Evolutionary conservation across 2,797 vertebrate genomes (phyloP).

Genomic region (Eleutherodactylus coqui): DNA sequence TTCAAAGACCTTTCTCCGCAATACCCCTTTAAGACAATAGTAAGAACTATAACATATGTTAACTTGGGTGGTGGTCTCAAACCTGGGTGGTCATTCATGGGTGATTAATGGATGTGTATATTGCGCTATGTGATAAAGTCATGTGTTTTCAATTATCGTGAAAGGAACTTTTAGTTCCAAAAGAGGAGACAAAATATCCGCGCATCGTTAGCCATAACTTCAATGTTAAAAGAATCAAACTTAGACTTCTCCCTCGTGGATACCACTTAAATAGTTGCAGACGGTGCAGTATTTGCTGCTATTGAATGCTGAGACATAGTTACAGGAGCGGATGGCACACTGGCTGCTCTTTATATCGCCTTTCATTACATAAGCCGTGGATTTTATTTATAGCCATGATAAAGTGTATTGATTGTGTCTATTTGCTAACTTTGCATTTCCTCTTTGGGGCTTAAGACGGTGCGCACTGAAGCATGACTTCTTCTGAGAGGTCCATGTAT

Average conservation of each 20-base stretch:
- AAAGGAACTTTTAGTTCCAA: neutral
- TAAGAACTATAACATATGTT: neutral
- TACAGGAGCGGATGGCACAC: conserved; percentile 11
- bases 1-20: too few relatives aligned
- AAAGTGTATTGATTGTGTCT: conserved; percentile 32
- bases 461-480: neutral
- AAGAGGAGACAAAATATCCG: neutral
- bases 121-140: neutral
- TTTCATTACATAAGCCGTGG: conserved; percentile 29
- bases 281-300: conserved; percentile 34
- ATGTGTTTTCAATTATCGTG: neutral
- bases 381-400: conserved; percentile 35
- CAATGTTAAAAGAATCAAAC: conserved; percentile 1
- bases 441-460: neutral
- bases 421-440: conserved; percentile 32
- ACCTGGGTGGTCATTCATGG: neutral
- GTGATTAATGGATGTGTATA: neutral
- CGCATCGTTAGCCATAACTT: neutral
- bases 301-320: conserved; percentile 3
- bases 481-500: neutral
- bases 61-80: neutral
- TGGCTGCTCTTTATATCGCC: conserved; percentile 44
- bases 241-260: conserved; percentile 17
- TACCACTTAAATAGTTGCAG: conserved; percentile 39
- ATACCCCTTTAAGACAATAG: neutral